These are phyloP conservation scores for Orcinus orca DNA, from an alignment of 2,113 vertebrate species.

Conservation along the genomic window DNA sequence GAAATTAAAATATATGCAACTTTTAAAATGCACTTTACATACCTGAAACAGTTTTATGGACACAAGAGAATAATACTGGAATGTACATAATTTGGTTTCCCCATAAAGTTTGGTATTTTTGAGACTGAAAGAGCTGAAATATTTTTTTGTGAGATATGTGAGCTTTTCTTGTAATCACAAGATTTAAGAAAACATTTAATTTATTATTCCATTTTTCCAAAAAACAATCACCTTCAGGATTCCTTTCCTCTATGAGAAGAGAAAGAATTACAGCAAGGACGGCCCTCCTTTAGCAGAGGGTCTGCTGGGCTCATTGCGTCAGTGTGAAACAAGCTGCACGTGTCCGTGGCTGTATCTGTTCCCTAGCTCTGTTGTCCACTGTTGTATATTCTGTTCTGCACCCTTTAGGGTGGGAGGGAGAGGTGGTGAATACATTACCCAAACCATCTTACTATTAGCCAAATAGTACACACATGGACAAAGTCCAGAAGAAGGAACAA, in stretches of 20 bases:
- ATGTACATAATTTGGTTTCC: background rate
- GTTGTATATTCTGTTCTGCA: background rate
- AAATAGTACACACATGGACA: background rate
- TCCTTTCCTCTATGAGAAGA: background rate
- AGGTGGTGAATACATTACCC: background rate
- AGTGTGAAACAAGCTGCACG: background rate
- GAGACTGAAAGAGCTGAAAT: background rate
- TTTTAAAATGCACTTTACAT: background rate
- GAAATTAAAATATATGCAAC: conserved; percentile 18
- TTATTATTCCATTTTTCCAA: background rate
- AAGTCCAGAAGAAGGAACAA: background rate
- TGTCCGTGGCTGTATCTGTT: background rate
- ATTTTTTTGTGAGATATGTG: conserved; percentile 14
- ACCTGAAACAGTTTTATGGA: conserved; percentile 40
- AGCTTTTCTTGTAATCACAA: conserved; percentile 26
- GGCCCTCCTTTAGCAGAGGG: background rate
- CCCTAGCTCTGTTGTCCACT: background rate
- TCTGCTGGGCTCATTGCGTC: background rate
- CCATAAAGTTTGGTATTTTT: background rate
- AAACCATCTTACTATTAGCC: background rate
- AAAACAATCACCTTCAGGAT: background rate
- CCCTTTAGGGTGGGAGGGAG: background rate
- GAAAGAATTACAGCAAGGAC: background rate
- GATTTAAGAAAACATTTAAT: background rate
- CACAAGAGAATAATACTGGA: background rate